Percentiles rank a stretch among this genome's conserved stretches.
These are phyloP conservation scores for Drosophila virilis DNA, from an alignment of 1,140 invertebrate genomes.

Conservation along the genomic window DNA sequence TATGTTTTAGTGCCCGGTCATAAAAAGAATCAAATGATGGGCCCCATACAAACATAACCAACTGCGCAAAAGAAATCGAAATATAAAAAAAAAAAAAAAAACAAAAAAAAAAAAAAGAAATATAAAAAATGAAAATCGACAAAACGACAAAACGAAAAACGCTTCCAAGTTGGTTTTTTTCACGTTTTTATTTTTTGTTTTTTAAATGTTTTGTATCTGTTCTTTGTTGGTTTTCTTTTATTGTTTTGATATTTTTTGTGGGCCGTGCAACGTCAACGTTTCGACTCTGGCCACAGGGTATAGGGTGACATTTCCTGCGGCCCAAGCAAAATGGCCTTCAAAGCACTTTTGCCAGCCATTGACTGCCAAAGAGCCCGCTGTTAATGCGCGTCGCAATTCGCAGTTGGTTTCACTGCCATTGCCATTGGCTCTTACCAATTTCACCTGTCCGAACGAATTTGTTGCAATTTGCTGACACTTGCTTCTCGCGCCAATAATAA, in stretches of 20 bases:
- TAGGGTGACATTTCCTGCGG: slow-evolving; percentile 76
- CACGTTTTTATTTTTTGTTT: neutral
- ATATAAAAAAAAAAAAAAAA: slow-evolving; percentile 31
- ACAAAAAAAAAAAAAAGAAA: slow-evolving; percentile 22
- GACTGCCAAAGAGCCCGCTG: slow-evolving; percentile 24
- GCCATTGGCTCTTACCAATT: slow-evolving; percentile 33
- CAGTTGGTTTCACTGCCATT: slow-evolving; percentile 25
- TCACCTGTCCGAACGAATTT: neutral
- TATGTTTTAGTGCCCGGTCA: slow-evolving; percentile 36
- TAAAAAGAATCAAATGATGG: slow-evolving; percentile 23
- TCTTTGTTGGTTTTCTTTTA: neutral
- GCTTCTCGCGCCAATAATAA: slow-evolving; percentile 13
- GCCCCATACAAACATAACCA: slow-evolving; percentile 22
- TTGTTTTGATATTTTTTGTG: neutral
- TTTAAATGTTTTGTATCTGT: neutral
- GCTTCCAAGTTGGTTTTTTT: slow-evolving; percentile 28
- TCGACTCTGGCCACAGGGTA: slow-evolving; percentile 46
- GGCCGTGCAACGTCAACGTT: slow-evolving; percentile 59
- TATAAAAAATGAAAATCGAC: slow-evolving; percentile 26
- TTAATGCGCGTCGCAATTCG: slow-evolving; percentile 42
- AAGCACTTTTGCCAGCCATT: slow-evolving; percentile 59
- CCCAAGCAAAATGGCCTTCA: slow-evolving; percentile 58
- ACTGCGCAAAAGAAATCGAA: slow-evolving; percentile 47
- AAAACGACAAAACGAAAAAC: slow-evolving; percentile 27
- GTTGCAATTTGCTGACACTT: slow-evolving; percentile 33